phyloP scores from a whole-genome alignment of 2,797 vertebrate species.

The Phoxinus dragarum region DNA sequence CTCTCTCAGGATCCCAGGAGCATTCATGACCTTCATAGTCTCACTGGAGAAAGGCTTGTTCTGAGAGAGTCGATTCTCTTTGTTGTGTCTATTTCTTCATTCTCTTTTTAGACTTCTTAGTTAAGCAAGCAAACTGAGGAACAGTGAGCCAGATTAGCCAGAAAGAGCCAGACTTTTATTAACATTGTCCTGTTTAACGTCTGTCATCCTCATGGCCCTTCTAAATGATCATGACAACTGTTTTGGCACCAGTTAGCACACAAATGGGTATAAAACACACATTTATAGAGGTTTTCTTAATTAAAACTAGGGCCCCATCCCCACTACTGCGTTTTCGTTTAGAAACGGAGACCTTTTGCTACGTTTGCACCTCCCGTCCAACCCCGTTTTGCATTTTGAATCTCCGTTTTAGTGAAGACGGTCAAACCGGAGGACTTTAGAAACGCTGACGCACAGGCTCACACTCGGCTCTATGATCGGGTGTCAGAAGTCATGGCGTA shows the following conservation, averaged over 20 bases:
- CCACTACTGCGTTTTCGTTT: too few species aligned
- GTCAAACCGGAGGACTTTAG: too few species aligned
- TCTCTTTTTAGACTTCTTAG: slow-evolving; percentile 39
- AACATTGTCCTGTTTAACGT: not conserved
- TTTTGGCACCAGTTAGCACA: not conserved
- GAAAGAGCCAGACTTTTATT: not conserved
- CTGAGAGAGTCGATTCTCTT: slow-evolving; percentile 33
- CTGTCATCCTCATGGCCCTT: not conserved
- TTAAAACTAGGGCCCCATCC: too few species aligned
- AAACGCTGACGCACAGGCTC: too few species aligned
- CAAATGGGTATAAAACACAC: not conserved
- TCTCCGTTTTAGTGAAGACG: too few species aligned
- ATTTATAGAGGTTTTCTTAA: not conserved
- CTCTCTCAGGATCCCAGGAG: slow-evolving; percentile 5
- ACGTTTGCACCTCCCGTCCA: too few species aligned
- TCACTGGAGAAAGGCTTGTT: slow-evolving; percentile 30
- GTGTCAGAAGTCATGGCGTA: too few species aligned
- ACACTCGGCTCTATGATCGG: too few species aligned
- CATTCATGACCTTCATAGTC: slow-evolving; percentile 48
- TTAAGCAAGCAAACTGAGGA: slow-evolving; percentile 33
- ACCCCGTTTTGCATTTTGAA: too few species aligned
- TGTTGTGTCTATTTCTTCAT: slow-evolving; percentile 36
- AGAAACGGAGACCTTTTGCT: too few species aligned
- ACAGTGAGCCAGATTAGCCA: not conserved
- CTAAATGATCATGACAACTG: not conserved